phyloP scores from a whole-genome alignment of 2,113 vertebrate species.

The Alouatta palliata region DNA sequence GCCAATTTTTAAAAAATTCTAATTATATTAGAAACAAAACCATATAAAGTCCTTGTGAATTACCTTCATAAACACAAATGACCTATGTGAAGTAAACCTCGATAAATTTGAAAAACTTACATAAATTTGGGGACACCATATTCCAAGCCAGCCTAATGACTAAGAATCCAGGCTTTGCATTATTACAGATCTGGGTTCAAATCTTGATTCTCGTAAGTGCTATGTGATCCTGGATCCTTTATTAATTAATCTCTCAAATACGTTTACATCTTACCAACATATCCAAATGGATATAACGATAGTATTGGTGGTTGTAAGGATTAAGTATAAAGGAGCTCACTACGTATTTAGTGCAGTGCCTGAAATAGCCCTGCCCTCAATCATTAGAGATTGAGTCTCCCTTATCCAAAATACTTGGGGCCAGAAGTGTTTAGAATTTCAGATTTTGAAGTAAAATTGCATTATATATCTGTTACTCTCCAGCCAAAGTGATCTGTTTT shows the following conservation, averaged over 20 bases:
- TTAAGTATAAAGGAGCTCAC: not conserved
- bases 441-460: not conserved
- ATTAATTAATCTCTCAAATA: not conserved
- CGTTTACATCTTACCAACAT: not conserved
- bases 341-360: not conserved
- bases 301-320: not conserved
- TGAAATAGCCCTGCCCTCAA: not conserved
- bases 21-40: not conserved
- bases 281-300: not conserved
- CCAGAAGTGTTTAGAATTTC: not conserved
- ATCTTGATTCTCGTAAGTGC: conserved; percentile 13
- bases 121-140: not conserved
- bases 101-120: conserved; percentile 22
- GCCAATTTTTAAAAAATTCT: not conserved
- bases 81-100: not conserved
- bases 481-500: not conserved
- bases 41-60: not conserved
- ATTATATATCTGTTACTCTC: not conserved
- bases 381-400: not conserved
- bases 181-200: not conserved
- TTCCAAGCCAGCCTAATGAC: not conserved
- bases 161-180: conserved; percentile 1
- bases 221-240: not conserved
- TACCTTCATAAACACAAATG: not conserved
- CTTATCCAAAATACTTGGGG: not conserved